phyloP scores from a whole-genome alignment of 2,113 vertebrate species.

The Megaptera novaeangliae region DNA sequence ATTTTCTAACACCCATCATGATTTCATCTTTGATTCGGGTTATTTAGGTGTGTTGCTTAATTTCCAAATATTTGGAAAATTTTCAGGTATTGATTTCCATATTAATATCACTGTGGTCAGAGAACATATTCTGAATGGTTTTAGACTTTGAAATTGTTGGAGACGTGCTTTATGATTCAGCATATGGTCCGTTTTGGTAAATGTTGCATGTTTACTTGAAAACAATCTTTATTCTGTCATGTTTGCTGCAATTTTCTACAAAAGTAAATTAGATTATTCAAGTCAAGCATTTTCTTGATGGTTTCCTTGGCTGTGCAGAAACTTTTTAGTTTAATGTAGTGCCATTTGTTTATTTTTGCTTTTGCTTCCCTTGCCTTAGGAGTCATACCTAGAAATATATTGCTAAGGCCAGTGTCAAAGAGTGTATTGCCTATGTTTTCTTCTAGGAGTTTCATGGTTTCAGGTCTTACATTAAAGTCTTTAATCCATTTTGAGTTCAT shows the following conservation, averaged over 20 bases:
- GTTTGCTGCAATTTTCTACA: not conserved
- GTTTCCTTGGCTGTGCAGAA: no score
- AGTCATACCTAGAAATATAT: no score
- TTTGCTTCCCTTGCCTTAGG: no score
- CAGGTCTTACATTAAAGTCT: no score
- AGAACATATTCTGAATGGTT: not conserved
- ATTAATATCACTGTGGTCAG: not conserved
- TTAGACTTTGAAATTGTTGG: not conserved
- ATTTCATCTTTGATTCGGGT: not conserved
- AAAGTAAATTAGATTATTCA: not conserved
- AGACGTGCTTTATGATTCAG: not conserved
- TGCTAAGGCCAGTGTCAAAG: no score
- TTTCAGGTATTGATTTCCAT: not conserved
- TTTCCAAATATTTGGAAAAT: not conserved
- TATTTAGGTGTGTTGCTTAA: not conserved
- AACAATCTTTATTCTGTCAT: not conserved
- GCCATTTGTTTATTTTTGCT: no score
- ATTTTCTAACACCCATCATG: not conserved
- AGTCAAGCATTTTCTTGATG: not conserved
- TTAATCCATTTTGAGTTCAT: no score
- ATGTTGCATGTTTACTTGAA: not conserved
- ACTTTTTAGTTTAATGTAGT: no score
- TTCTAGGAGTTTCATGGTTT: no score
- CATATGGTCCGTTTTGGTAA: not conserved
- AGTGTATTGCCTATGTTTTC: no score